Conservation (phyloP, 2,113 vertebrate genomes). For the Poecile atricapillus region DNA sequence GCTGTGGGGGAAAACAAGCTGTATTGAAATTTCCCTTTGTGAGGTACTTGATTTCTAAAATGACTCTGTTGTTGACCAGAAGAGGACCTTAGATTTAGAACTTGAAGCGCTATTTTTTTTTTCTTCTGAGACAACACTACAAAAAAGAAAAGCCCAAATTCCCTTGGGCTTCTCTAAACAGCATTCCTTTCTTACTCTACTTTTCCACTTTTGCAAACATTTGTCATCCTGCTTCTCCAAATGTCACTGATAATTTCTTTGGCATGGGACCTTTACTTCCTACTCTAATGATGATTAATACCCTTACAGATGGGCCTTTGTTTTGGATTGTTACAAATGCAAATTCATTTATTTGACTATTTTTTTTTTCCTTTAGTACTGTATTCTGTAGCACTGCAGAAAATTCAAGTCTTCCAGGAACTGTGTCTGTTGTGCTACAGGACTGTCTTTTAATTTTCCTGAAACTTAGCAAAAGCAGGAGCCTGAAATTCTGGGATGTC, state of each 20-base stretch:
- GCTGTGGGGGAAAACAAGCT: not conserved
- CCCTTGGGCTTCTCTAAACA: not conserved
- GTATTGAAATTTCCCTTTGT: not conserved
- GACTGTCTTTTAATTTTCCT: not conserved
- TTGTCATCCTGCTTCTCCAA: not conserved
- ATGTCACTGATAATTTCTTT: not conserved
- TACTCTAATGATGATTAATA: not conserved
- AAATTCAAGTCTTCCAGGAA: not conserved
- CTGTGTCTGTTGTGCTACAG: not conserved
- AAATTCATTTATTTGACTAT: not conserved
- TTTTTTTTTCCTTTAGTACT: not conserved
- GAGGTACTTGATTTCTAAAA: not conserved
- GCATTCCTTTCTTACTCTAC: not conserved
- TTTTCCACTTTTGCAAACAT: not conserved
- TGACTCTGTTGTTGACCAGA: not conserved
- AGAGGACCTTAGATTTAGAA: not conserved
- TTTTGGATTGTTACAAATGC: not conserved
- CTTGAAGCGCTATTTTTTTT: not conserved
- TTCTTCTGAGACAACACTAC: not conserved
- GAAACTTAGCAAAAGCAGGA: not conserved
- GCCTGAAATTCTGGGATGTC: fast-evolving
- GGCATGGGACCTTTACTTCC: not conserved
- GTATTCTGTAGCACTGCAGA: not conserved
- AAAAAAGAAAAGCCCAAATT: not conserved
- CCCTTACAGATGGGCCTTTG: not conserved